phyloP scores from a whole-genome alignment of 2,888 invertebrate species.

The Schrankia costaestrigalis region DNA sequence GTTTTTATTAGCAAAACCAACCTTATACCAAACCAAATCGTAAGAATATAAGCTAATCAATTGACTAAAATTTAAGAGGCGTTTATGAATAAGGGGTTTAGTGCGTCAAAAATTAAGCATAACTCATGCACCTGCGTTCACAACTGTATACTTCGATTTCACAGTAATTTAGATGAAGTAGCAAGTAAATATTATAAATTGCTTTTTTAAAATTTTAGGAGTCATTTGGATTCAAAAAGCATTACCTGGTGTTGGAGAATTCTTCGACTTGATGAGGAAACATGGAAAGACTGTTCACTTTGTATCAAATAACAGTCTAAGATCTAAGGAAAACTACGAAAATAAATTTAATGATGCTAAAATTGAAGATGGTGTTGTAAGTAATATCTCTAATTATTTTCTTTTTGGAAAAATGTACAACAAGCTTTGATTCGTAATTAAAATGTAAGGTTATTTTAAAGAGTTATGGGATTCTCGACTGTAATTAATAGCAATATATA shows the following conservation, averaged over 20 bases:
- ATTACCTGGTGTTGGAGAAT: constrained; percentile 63
- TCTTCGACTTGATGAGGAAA: constrained; percentile 64
- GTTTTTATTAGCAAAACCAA: no score
- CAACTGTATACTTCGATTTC: no score
- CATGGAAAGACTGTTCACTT: constrained; percentile 73
- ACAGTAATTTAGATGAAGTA: no score
- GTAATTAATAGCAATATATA: background rate
- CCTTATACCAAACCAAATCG: no score
- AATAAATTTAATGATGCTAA: constrained; percentile 47
- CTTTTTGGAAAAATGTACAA: background rate
- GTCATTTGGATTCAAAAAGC: constrained; percentile 69
- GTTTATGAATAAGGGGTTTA: no score
- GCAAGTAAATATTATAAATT: background rate
- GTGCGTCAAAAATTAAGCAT: no score
- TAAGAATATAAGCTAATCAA: no score
- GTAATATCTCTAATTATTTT: constrained; percentile 21
- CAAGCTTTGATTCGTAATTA: no score
- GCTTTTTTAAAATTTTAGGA: constrained; percentile 53
- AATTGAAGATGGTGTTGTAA: constrained; percentile 62
- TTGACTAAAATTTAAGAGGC: no score
- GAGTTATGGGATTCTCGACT: no score
- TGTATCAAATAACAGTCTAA: constrained; percentile 77
- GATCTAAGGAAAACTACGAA: constrained; percentile 55
- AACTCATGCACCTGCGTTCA: no score
- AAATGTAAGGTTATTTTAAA: no score